Base-by-base conservation (phyloP, 2,797 vertebrate species). In the Echeneis naucrates region DNA sequence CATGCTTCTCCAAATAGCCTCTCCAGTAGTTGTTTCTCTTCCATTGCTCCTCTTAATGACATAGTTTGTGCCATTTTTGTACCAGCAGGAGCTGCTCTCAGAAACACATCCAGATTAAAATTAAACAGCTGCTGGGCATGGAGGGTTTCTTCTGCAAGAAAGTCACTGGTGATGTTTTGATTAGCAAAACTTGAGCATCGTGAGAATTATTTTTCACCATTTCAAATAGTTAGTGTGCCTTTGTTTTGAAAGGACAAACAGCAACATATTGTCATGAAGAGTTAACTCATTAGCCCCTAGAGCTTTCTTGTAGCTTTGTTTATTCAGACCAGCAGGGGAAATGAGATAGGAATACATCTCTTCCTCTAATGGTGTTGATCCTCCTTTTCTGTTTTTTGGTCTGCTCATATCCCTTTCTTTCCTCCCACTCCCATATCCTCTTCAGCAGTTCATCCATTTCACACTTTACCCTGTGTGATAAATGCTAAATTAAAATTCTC, bases 401-500 rank as follows among this genome's bases (percentile, higher is more conserved):
- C 63, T 23, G n/a, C 72, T 80, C 51, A 9, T 53, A 62, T 76
- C 63, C 35, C 67, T 75, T 77, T 65, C 59, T 50, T 54, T 60
- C 62, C 65, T 71, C 66, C 60, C 82, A 54, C 78, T 83, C 67
- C 42, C 78, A 68, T 48, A 70, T 78, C 27, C 57, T 75, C 68
- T 24, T 45, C 67, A n/a, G n/a, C n/a, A n/a, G n/a, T 30, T 78
- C 68, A 73, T 57, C 66, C 72, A 56, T 66, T 66, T 79, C 77
- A 60, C 61, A 64, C 77, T 54, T 75, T 81, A 65, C 60, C 37
- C 71, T 68, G 44, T 76, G 52, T 54, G 53, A 56, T 26, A 81
- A 58, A 57, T 66, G 60, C 54, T 77, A 68, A 73, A 83, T 67
- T 78, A n/a, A 80, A 74, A 62, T 82, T 71, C 60, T 75, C 55